These are phyloP conservation scores for Adrianichthys oophorus DNA, from an alignment of 2,797 vertebrate genomes.

Conservation along the genomic window DNA sequence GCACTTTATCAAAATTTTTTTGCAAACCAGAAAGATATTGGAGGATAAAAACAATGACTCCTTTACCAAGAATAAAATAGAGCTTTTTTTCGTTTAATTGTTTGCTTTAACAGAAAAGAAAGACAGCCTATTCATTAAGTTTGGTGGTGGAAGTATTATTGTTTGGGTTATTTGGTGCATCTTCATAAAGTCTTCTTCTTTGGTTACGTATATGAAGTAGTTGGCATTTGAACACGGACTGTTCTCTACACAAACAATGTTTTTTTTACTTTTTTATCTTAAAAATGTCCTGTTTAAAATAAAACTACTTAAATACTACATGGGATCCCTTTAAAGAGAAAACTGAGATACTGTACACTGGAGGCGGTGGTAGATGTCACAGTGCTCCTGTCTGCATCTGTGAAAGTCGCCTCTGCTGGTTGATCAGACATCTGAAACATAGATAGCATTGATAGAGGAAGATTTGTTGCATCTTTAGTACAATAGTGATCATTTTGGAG, in stretches of 20 bases:
- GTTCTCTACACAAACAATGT: no score
- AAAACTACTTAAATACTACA: background rate
- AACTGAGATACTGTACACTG: constrained; percentile 74
- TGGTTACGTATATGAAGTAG: no score
- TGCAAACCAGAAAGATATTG: no score
- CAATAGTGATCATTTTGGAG: background rate
- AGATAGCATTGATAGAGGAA: background rate
- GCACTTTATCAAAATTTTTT: no score
- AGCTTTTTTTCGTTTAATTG: no score
- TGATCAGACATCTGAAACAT: constrained; percentile 85
- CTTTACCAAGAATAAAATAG: no score
- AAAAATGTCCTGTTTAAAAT: no score
- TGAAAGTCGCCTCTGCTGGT: constrained; percentile 81
- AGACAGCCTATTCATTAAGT: background rate
- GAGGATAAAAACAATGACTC: no score
- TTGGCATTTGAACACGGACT: no score
- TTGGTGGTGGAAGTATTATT: background rate
- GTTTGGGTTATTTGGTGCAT: background rate
- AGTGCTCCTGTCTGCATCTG: constrained; percentile 86
- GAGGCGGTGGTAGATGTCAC: constrained; percentile 88
- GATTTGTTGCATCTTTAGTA: background rate
- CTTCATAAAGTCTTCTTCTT: background rate
- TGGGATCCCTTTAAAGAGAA: constrained; percentile 1
- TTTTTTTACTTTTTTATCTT: no score
- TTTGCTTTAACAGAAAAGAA: background rate